Percentiles rank a stretch among this genome's conserved stretches.
phyloP scores from a whole-genome alignment of 2,797 vertebrate species.

The Anomalospiza imberbis region DNA sequence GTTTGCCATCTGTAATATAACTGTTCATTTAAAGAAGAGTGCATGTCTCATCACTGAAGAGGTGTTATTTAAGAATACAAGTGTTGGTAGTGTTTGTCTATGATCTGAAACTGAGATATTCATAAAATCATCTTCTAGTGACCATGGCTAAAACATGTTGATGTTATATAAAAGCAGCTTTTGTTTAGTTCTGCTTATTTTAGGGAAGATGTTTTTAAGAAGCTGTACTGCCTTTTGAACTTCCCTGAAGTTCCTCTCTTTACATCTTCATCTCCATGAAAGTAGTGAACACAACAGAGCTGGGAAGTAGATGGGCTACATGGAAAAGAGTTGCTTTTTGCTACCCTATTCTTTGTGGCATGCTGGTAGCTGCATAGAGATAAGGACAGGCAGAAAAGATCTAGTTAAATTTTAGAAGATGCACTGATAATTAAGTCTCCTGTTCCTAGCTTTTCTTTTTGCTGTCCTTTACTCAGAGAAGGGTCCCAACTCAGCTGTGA shows the following conservation, averaged over 20 bases:
- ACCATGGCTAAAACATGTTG: not conserved
- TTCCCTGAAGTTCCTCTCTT: not conserved
- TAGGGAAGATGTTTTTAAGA: not conserved
- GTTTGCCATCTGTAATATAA: not conserved
- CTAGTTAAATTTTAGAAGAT: not conserved
- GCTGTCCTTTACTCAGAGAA: not conserved
- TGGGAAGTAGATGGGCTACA: not conserved
- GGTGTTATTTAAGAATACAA: not conserved
- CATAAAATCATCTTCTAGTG: not conserved
- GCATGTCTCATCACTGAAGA: not conserved
- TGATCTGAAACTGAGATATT: not conserved
- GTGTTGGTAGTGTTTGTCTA: not conserved
- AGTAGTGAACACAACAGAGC: not conserved
- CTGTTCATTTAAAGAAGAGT: not conserved
- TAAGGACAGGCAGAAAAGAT: not conserved
- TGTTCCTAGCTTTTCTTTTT: not conserved
- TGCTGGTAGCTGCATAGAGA: not conserved
- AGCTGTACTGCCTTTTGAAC: not conserved
- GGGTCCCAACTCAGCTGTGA: not conserved
- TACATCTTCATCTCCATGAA: not conserved
- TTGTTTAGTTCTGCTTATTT: not conserved
- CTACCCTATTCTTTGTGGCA: accelerated
- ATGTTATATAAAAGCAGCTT: not conserved
- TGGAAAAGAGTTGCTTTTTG: not conserved
- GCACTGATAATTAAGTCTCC: not conserved